These are phyloP conservation scores for Heterocephalus glaber DNA, from an alignment of 2,113 vertebrate species.

Conservation along the genomic window DNA sequence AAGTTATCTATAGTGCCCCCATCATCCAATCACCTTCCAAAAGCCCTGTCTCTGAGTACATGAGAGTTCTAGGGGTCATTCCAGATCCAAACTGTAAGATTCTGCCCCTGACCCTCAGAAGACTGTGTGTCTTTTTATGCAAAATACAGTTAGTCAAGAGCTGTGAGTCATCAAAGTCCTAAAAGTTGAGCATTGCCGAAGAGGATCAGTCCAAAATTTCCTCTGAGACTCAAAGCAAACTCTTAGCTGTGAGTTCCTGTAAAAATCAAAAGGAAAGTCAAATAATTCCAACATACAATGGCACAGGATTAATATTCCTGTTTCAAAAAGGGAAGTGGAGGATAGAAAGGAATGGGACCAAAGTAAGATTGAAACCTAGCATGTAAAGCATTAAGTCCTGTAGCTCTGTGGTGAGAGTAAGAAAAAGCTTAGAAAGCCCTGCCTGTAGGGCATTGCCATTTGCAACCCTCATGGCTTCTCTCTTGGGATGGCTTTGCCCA, in stretches of 20 bases:
- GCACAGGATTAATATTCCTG: not conserved
- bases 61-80: not conserved
- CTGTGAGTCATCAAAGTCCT: not conserved
- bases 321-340: not conserved
- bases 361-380: not conserved
- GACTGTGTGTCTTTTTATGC: not conserved
- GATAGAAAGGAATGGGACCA: not conserved
- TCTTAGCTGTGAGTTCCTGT: not conserved
- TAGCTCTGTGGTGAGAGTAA: not conserved
- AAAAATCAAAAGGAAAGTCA: not conserved
- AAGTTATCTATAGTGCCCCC: not conserved
- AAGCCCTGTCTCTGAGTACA: not conserved
- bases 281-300: not conserved
- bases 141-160: not conserved
- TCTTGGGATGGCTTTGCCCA: not conserved
- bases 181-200: not conserved
- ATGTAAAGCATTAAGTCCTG: not conserved
- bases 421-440: not conserved
- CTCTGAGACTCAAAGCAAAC: not conserved
- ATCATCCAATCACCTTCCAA: not conserved
- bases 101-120: not conserved
- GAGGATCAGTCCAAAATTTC: not conserved
- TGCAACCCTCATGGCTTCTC: not conserved
- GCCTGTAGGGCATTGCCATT: not conserved
- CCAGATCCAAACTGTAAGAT: not conserved